These are phyloP conservation scores for Norana najaformis DNA, from an alignment of 2,888 invertebrate species.

Conservation along the genomic window DNA sequence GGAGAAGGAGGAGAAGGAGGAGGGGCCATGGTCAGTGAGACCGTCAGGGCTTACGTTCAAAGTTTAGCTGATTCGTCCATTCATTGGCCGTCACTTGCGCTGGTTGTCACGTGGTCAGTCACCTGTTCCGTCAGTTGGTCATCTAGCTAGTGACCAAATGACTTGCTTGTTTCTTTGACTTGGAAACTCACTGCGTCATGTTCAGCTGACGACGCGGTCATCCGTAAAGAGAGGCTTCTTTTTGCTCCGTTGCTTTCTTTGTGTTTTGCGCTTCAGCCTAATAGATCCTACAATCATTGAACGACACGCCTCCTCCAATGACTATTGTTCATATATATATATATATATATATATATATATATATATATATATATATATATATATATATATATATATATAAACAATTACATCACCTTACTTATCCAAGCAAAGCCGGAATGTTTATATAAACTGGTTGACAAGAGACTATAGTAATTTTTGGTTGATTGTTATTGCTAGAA, in stretches of 20 bases:
- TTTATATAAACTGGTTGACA: not conserved
- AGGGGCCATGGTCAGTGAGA: not conserved
- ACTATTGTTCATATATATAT: not conserved
- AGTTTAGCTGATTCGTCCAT: not conserved
- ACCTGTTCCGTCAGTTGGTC: not conserved
- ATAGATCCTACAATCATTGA: not conserved
- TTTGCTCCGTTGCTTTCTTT: not conserved
- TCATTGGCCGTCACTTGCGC: not conserved
- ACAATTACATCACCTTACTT: not conserved
- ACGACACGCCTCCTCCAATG: not conserved
- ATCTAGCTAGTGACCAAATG: not conserved
- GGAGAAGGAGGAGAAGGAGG: not conserved
- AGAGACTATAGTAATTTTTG: not conserved
- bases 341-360: not conserved
- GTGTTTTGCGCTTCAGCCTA: no score
- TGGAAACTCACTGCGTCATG: not conserved
- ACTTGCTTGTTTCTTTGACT: not conserved
- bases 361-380: no score
- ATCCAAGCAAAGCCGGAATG: not conserved
- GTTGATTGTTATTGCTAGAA: no score
- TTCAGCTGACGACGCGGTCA: not conserved
- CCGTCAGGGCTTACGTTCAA: conserved; percentile 5
- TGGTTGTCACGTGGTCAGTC: conserved; percentile 14
- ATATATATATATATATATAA: not conserved
- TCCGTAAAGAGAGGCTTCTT: not conserved